Base-by-base conservation (phyloP, 2,113 vertebrate species). In the Carassius gibelio region DNA sequence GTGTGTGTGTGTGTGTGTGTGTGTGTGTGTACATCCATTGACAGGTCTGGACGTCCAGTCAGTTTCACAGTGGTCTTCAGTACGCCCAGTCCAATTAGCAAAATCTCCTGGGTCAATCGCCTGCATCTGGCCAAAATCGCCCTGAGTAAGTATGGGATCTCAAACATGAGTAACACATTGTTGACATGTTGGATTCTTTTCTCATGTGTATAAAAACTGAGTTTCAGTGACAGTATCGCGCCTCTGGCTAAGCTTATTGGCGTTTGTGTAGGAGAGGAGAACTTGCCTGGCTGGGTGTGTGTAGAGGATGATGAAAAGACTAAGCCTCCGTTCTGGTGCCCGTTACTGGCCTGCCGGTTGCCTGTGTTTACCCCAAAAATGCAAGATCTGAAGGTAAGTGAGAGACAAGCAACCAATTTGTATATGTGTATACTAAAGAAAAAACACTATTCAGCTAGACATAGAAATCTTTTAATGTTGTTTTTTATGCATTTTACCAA, bases 41-140 rank as follows among this genome's bases (percentile, higher is more conserved):
- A 23, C 87, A 97, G 96, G 87, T 96, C 96, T 0, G 96, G 96
- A 17, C 96, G 95, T 8, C 96, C 96, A 55, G 94, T 96, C 90
- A 96, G 95, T 0, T 96, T 97, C 91, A 96, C 96, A 94, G 96
- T 96, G 78, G 96, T 97, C 82, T 97, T 97, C 90, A 96, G 96
- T 91, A 97, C 96, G 0, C 95, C 96, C 23, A 97, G 88, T 85
- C 95, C 96, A 7, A 91, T 96, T 90, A 97, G 96, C 91, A 97
- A 97, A 92, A 97, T 97, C 89, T 95, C 94, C 87, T 97, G 96
- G 96, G 96, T 97, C 72, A 97, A 97, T 87, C 94, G 95, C 8
- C 81, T 97, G 77, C 96, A 97, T 84, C 83, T 97, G 88, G 96
- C 96, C 88, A 96, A 96, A 93, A 93, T 96, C 0, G 95, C 95